These are phyloP conservation scores for Acanthosepion lycidas DNA, from an alignment of 2,888 invertebrate species.

Conservation along the genomic window DNA sequence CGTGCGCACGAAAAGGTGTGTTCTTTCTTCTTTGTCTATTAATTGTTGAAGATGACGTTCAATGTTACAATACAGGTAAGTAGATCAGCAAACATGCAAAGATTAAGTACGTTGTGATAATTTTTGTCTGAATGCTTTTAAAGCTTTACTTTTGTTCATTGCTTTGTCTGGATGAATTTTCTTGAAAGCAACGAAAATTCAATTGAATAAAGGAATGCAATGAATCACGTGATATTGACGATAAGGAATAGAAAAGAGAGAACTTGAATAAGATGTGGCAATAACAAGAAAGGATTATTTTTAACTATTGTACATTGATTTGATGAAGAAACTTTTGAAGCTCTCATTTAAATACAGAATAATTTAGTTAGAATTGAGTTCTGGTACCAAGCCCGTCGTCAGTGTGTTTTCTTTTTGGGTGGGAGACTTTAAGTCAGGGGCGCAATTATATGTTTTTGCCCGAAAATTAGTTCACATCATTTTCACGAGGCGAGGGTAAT, in stretches of 20 bases:
- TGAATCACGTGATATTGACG: background rate
- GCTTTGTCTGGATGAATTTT: background rate
- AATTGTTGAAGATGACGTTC: background rate
- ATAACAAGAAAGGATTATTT: background rate
- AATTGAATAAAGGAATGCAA: background rate
- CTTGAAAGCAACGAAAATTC: background rate
- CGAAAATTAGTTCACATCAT: too few species aligned
- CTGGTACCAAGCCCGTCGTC: too few species aligned
- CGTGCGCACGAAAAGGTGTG: background rate
- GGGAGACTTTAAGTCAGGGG: too few species aligned
- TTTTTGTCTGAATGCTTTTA: background rate
- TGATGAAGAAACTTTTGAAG: background rate
- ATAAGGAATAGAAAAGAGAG: background rate
- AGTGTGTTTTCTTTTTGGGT: too few species aligned
- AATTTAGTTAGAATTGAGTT: background rate
- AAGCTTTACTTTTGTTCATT: background rate
- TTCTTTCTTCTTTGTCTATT: background rate
- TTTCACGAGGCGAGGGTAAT: too few species aligned
- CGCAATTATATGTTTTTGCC: too few species aligned
- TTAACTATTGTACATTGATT: background rate
- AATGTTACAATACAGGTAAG: background rate
- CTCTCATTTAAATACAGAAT: background rate
- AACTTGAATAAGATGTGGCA: background rate
- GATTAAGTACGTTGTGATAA: background rate
- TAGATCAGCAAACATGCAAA: background rate